These are phyloP conservation scores for Xiphias gladius DNA, from an alignment of 2,113 vertebrate genomes.

Conservation along the genomic window DNA sequence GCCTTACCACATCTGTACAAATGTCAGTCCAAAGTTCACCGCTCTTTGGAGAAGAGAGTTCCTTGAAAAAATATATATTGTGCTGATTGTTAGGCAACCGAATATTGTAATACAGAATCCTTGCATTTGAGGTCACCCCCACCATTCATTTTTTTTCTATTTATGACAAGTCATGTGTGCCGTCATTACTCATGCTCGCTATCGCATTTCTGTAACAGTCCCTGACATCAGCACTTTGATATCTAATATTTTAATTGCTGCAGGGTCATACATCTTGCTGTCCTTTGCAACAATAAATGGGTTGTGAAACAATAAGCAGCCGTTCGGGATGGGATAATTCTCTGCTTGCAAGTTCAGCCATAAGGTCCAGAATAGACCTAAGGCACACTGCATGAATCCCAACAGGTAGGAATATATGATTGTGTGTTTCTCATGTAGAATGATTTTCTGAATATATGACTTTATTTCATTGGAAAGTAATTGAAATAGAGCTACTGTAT, in stretches of 20 bases:
- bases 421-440: neutral
- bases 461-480: neutral
- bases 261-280: constrained; percentile 81
- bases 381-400: constrained; percentile 23
- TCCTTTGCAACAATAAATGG: constrained; percentile 68
- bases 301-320: constrained; percentile 62
- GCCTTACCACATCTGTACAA: constrained; percentile 84
- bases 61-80: constrained; percentile 66
- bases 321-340: constrained; percentile 52
- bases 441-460: neutral
- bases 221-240: constrained; percentile 77
- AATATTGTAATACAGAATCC: constrained; percentile 78
- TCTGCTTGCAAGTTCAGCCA: constrained; percentile 43
- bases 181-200: constrained; percentile 80
- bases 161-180: constrained; percentile 71
- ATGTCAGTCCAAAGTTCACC: constrained; percentile 86
- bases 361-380: constrained; percentile 16
- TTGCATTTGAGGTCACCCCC: constrained; percentile 77
- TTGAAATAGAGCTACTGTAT: neutral
- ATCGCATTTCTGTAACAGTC: constrained; percentile 81
- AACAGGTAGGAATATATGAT: constrained; percentile 20
- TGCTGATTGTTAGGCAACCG: constrained; percentile 82
- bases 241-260: constrained; percentile 82
- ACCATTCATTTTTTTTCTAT: constrained; percentile 41
- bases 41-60: constrained; percentile 75